Evolutionary conservation across 2,888 invertebrate genomes (phyloP).

Genomic region (Ceramica pisi): DNA sequence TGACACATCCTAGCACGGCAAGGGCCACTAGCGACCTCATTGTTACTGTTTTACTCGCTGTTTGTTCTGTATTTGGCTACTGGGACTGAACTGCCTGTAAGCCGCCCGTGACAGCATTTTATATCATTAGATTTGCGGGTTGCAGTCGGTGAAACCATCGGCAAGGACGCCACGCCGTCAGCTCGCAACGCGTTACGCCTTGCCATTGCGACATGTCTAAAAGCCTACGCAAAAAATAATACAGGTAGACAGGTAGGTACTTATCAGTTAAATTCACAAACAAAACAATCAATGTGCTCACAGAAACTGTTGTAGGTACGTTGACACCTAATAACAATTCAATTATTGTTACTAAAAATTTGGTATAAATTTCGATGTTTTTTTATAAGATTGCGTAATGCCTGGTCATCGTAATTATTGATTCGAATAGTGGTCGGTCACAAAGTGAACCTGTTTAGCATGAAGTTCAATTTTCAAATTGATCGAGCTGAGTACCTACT

Average conservation of each 20-base stretch:
- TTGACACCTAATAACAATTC: slow-evolving; percentile 4
- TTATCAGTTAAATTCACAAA: slow-evolving; percentile 35
- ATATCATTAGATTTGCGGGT: slow-evolving; percentile 86
- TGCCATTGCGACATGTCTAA: slow-evolving; percentile 78
- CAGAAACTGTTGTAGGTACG: neutral
- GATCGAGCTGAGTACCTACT: neutral
- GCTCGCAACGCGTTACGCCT: slow-evolving; percentile 81
- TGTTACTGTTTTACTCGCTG: slow-evolving; percentile 64
- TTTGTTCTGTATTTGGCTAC: slow-evolving; percentile 83
- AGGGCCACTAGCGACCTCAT: slow-evolving; percentile 89
- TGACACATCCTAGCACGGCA: slow-evolving; percentile 81
- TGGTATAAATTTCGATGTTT: neutral
- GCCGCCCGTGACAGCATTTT: slow-evolving; percentile 83
- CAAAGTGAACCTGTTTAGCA: neutral
- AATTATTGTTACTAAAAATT: slow-evolving; percentile 24
- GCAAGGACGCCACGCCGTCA: slow-evolving; percentile 84
- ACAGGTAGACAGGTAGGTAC: no score
- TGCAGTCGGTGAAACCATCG: slow-evolving; percentile 87
- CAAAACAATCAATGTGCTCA: slow-evolving; percentile 37
- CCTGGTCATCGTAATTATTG: neutral
- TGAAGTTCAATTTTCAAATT: neutral
- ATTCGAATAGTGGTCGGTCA: neutral
- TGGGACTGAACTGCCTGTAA: slow-evolving; percentile 83
- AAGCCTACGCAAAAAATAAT: slow-evolving; percentile 69
- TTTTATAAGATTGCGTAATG: neutral